phyloP scores from a whole-genome alignment of 2,797 vertebrate genomes.

The Rhinella marina region DNA sequence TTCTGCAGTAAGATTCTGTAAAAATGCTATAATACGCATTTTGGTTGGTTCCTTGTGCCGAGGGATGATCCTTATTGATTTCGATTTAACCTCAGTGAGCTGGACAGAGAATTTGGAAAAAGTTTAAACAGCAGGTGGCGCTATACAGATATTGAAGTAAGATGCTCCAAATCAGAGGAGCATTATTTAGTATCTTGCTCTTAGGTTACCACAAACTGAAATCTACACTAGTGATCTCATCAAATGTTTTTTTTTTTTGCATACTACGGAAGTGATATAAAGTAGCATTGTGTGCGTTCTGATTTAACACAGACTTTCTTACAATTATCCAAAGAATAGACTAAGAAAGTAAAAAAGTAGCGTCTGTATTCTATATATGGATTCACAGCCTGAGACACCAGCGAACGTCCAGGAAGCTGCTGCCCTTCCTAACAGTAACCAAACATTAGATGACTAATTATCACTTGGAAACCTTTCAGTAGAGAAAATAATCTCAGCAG shows the following conservation, averaged over 20 bases:
- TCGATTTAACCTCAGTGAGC: no score
- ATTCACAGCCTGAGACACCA: neutral
- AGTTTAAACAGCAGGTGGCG: no score
- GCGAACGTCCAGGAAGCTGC: neutral
- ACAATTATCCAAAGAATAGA: neutral
- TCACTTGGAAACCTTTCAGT: neutral
- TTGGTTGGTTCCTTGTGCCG: no score
- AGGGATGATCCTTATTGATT: no score
- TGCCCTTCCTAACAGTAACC: neutral
- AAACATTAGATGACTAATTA: conserved; percentile 24
- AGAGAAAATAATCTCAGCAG: conserved; percentile 23
- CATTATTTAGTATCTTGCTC: no score
- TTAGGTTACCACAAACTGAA: no score
- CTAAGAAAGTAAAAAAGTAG: neutral
- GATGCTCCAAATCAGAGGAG: no score
- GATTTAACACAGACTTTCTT: neutral
- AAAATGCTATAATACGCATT: no score
- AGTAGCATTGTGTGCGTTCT: neutral
- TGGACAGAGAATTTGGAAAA: no score
- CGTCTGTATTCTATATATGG: neutral
- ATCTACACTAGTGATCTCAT: neutral
- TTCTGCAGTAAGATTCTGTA: no score
- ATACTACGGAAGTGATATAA: neutral
- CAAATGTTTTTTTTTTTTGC: neutral
- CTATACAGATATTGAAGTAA: no score